Base-by-base conservation (phyloP, 2,113 vertebrate genomes). In the Pao palembangensis region DNA sequence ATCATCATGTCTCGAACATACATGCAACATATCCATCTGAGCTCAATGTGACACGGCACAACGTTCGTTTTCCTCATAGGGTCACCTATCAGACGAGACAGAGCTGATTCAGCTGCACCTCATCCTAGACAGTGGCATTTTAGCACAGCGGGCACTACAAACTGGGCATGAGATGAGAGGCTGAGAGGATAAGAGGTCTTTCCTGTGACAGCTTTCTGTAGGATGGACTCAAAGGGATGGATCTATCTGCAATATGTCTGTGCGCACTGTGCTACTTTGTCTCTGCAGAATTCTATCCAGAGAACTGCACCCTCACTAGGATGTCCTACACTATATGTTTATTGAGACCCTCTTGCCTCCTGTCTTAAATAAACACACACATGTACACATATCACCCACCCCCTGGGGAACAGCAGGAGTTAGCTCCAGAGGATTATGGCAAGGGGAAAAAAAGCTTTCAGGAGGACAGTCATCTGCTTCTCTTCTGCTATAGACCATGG, bases 361-460 rank as follows among this genome's bases (percentile, higher is more conserved):
- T 71, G 75, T 67, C 69, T 69, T 53, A 68, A 75, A 85, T 78
- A 78, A 79, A 85, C 74, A 73, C 57, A 71, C 56, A 70, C 51
- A 52, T 5, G 6, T 23, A 28, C 72, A 66, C 54, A 66, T 13
- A 73, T 72, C 74, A 65, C 61, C 78, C 68, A 76, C 82, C 80
- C 88, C 89, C 86, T 71, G 81, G 81, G 81, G 81, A 84, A 87
- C 85, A 83, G 86, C 81, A 87, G 89, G 81, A 89, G 85, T 78
- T 83, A 56, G 88, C 88, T 87, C 84, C 76, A 80, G 82, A 85
- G 89, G 91, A 92, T 92, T 91, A 91, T 81, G 76, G 85, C 75
- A 70, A 71, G 74, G 72, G 58, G 69, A 16, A 85, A 78, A 79
- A 78, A 79, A 60, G 78, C 79, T 84, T 87, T 85, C 80, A 85